A percentile compares a stretch with the other conserved stretches of the same genome.
Evolutionary conservation across 2,113 vertebrate species (phyloP).

Genomic region (Sorex araneus): DNA sequence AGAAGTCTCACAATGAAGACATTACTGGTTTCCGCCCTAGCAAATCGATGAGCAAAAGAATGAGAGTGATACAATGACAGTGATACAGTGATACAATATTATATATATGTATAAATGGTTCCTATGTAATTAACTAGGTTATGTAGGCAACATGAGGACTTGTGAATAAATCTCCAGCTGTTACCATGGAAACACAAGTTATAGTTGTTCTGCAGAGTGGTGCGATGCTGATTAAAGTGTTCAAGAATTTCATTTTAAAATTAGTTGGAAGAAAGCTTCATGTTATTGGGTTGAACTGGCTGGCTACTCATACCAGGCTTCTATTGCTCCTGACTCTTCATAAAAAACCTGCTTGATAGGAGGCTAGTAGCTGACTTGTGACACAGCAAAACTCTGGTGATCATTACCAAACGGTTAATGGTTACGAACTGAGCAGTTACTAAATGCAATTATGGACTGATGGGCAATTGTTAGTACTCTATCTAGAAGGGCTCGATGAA

Average conservation of each 20-base stretch:
- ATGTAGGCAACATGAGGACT: conserved; percentile 79
- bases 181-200: conserved; percentile 89
- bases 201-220: conserved; percentile 80
- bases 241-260: conserved; percentile 86
- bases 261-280: conserved; percentile 74
- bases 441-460: conserved; percentile 63
- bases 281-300: background rate
- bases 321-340: background rate
- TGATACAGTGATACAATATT: too few species aligned
- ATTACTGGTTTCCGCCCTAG: too few species aligned
- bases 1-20: too few species aligned
- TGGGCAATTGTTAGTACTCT: conserved; percentile 56
- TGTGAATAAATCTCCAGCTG: conserved; percentile 83
- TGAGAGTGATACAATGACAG: too few species aligned
- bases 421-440: conserved; percentile 60
- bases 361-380: conserved; percentile 46
- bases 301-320: background rate
- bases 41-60: too few species aligned
- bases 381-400: background rate
- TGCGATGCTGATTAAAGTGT: conserved; percentile 86
- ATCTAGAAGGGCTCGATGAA: conserved; percentile 15
- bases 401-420: conserved; percentile 67
- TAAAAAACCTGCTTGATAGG: conserved; percentile 4
- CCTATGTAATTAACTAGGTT: conserved; percentile 82
- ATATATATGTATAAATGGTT: conserved; percentile 61